A percentile compares a stretch with the other conserved stretches of the same genome.
phyloP scores from a whole-genome alignment of 2,888 invertebrate species.

The Stegophylla sp. region DNA sequence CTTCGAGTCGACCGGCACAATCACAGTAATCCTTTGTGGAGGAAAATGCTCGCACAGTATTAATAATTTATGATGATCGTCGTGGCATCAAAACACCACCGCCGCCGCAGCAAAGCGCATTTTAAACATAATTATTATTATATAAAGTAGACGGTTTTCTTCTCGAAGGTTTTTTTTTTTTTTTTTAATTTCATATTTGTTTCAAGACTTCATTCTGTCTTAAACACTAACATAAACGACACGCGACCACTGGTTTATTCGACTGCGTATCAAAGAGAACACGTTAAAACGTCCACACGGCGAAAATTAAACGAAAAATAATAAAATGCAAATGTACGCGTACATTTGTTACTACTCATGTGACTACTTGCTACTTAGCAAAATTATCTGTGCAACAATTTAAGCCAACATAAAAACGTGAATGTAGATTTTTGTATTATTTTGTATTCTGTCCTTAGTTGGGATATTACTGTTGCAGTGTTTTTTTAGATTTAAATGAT shows the following conservation, averaged over 20 bases:
- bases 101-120: not conserved
- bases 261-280: constrained; percentile 11
- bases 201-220: not conserved
- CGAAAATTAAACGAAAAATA: not conserved
- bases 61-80: constrained; percentile 4
- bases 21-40: constrained; percentile 35
- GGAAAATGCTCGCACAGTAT: not conserved
- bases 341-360: no score
- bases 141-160: not conserved
- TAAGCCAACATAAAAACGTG: no score
- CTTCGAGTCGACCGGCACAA: not conserved
- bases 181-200: not conserved
- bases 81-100: not conserved
- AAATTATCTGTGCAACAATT: no score
- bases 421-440: no score
- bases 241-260: not conserved
- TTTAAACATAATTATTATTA: not conserved
- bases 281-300: not conserved
- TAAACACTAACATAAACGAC: not conserved
- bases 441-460: no score
- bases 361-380: no score
- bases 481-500: no score
- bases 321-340: no score
- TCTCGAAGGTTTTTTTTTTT: not conserved
- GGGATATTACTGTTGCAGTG: no score